These are phyloP conservation scores for Fopius arisanus DNA, from an alignment of 1,140 invertebrate species.

Conservation along the genomic window DNA sequence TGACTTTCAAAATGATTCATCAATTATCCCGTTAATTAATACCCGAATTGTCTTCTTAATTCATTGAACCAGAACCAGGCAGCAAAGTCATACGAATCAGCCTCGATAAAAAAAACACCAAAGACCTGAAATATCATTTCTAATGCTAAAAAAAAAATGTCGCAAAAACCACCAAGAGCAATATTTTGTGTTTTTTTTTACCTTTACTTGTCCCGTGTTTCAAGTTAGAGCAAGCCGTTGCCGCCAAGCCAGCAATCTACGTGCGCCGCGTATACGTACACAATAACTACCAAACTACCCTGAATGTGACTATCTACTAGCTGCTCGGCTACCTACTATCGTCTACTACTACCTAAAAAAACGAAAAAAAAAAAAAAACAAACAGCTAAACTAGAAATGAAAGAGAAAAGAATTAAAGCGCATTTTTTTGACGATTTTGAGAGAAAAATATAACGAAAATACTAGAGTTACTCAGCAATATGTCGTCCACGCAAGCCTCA, in stretches of 20 bases:
- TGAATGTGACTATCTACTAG: slow-evolving; percentile 43
- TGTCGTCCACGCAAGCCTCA: slow-evolving; percentile 41
- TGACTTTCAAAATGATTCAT: too few species aligned
- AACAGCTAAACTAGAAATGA: slow-evolving; percentile 20
- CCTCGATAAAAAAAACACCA: background rate
- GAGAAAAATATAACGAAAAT: slow-evolving; percentile 20
- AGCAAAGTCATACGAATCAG: background rate
- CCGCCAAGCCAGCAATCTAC: slow-evolving; percentile 58
- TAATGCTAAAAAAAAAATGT: background rate
- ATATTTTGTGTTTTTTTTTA: slow-evolving; percentile 50
- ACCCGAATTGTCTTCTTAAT: too few species aligned
- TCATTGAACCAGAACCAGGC: too few species aligned
- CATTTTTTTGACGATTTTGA: slow-evolving; percentile 1
- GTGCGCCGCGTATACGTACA: slow-evolving; percentile 63
- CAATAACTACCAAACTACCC: slow-evolving; percentile 49
- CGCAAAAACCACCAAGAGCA: slow-evolving; percentile 15
- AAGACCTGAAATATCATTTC: background rate
- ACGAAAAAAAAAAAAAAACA: slow-evolving; percentile 27
- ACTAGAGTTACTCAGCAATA: slow-evolving; percentile 9
- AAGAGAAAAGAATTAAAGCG: background rate
- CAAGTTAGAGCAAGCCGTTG: slow-evolving; percentile 63
- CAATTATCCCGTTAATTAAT: too few species aligned
- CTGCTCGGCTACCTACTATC: slow-evolving; percentile 48
- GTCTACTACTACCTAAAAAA: slow-evolving; percentile 56
- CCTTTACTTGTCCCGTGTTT: slow-evolving; percentile 53